These are phyloP conservation scores for Lordiphosa stackelbergi DNA, from an alignment of 1,140 invertebrate genomes.

Conservation along the genomic window DNA sequence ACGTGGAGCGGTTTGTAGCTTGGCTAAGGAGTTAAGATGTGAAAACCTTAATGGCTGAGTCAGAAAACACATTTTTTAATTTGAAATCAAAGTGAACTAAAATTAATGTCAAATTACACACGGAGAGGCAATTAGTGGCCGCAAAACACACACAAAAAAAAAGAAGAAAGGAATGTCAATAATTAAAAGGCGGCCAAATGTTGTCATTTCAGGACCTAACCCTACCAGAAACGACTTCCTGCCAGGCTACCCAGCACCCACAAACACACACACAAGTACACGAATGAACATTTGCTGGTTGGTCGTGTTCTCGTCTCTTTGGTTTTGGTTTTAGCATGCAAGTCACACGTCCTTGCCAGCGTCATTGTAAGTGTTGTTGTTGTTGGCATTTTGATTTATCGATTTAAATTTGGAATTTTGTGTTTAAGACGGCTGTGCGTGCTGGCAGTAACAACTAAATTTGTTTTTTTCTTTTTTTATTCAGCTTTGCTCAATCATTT, in stretches of 20 bases:
- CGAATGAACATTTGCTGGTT: constrained; percentile 22
- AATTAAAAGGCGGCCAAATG: constrained; percentile 73
- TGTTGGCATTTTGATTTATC: constrained; percentile 72
- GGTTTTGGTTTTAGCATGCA: constrained; percentile 63
- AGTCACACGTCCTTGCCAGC: constrained; percentile 69
- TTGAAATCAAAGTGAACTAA: constrained; percentile 12
- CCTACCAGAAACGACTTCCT: constrained; percentile 41
- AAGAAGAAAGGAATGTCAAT: constrained; percentile 52
- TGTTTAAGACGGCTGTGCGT: constrained; percentile 48
- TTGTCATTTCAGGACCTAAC: constrained; percentile 57
- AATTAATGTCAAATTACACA: constrained; percentile 31
- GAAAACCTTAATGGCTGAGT: constrained; percentile 8
- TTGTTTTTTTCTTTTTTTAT: constrained; percentile 9
- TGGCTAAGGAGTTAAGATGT: too few relatives aligned
- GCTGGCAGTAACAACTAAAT: constrained; percentile 3
- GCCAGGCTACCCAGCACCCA: constrained; percentile 29
- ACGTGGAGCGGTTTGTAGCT: not conserved
- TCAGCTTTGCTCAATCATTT: constrained; percentile 51
- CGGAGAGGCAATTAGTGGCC: constrained; percentile 36
- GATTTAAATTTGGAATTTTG: constrained; percentile 69
- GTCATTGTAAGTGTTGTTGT: constrained; percentile 37
- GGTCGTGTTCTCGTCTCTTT: constrained; percentile 13
- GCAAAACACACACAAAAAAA: constrained; percentile 10
- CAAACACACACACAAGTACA: constrained; percentile 13
- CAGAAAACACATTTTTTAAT: constrained; percentile 3